Base-by-base conservation (phyloP, 2,888 invertebrate genomes). In the Nebria salina region DNA sequence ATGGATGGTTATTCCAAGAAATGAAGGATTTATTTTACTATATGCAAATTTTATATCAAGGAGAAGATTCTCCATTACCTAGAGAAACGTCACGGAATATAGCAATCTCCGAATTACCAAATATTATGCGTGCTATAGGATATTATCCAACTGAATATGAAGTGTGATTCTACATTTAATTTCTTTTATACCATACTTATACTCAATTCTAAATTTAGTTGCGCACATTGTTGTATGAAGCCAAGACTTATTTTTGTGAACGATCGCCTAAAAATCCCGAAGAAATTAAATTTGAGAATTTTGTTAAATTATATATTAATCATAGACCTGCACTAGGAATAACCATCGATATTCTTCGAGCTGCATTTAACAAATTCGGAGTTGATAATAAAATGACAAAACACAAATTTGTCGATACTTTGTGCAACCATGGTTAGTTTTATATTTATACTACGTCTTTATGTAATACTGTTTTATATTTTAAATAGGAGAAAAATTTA, bases 11-110 rank as follows among this genome's bases (percentile, higher is more conserved):
- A 77, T 94, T 94, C 86, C 88, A 89, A 82, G 94, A 95, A 88
- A 92, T 95, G 86, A 91, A 94, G 84, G 94, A 95, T 86, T 89
- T 94, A 82, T 95, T 95, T 88, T 94, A 94, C 87, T 95, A 94
- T 87, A 93, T 94, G 84, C 95, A 95, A 89, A 93, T 95, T 72
- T 87, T 94, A 84, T 92, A 93, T 84, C 93, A 94, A 86, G 94
- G 94, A 4, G 93, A 94, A 75, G 92, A 93, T 86, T 91, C 93
- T 0, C 92, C 92, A 75, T 90, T 92, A 2, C 90, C 91, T 83
- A 89, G 94, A 83, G 88, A 89, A 4, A 92, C 95, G 65, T 90
- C 91, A 20, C 92, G 93, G 77, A 90, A 87, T 83, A 92, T 95
- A 75, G 90, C 92, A 0, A 89, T 94, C 34, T 90, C 91, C 26